Evolutionary conservation across 2,113 vertebrate genomes (phyloP), one percentile per base, ranked within the genome.

Genomic region (Albula glossodonta): DNA sequence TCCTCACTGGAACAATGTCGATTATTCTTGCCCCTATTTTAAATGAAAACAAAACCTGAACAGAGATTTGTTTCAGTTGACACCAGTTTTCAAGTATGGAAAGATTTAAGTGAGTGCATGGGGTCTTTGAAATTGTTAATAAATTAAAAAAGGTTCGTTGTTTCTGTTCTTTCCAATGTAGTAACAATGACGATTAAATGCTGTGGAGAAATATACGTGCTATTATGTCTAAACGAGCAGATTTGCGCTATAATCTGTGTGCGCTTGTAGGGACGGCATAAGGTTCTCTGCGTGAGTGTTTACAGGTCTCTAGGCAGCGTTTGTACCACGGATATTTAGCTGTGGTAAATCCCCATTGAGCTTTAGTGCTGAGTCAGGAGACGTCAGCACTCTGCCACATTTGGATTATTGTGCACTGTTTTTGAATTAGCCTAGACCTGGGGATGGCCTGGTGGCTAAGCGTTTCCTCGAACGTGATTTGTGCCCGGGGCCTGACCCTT

Each of bases 301-400:
- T 52, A 49, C 22, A 4, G 25, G 31, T 79, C 78, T 79, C 78
- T 31, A 56, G 74, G 51, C 51, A 15, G 83, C 51, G 48, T 53
- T 15, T 57, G 78, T 79, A 48, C 78, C 70, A 74, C 31, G 70
- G 70, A 74, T 74, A 74, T 74, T 22, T n/a, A 74, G n/a, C 66
- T 84, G 83, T 78, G 83, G n/a, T 52, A 22, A 60, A 70, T 78
- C 41, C 53, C 77, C n/a, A 63, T 57, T 83, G 82, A 84, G 83
- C 70, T 70, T 63, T 51, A 19, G 48, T 60, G 83, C 85, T 85
- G 85, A 88, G 85, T 86, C 77, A 78, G 84, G 80, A 7, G 82
- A 88, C n/a, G 70, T 87, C 79, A 78, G 85, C n/a, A 74, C 82
- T 80, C 50, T n/a, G 25, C 25, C 41, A 79, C 48, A 49, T 15